Percentiles rank a stretch among this genome's conserved stretches.
Evolutionary conservation across 2,888 invertebrate species (phyloP).

Genomic region (Acleris emargana): DNA sequence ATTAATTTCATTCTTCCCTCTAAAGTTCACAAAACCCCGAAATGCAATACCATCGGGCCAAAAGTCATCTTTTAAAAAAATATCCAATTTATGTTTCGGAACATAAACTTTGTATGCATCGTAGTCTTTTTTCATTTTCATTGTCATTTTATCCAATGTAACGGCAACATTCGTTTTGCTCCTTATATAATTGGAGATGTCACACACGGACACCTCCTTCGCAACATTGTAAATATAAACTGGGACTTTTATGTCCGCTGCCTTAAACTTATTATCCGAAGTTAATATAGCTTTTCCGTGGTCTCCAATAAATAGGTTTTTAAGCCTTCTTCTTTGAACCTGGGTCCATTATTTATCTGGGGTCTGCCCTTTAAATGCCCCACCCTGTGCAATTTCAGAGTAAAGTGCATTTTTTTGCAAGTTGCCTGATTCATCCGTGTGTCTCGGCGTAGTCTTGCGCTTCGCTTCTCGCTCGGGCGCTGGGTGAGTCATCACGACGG

Average conservation of each 20-base stretch:
- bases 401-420: conserved; percentile 1
- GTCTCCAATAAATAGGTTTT: conserved; percentile 7
- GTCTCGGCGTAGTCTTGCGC: no score
- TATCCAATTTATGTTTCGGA: no score
- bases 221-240: background rate
- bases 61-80: no score
- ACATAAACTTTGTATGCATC: background rate
- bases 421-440: background rate
- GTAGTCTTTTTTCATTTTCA: background rate
- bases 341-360: conserved; percentile 1
- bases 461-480: background rate
- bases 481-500: background rate
- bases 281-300: background rate
- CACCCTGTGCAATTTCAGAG: conserved; percentile 9
- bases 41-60: no score
- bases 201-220: background rate
- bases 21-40: background rate
- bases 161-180: background rate
- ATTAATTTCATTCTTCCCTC: no score
- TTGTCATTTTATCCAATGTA: background rate
- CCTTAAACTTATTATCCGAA: no score
- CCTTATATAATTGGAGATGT: background rate
- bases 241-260: no score
- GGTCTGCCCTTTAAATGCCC: background rate
- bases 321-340: background rate